These are phyloP conservation scores for Chironomus tentans DNA, from an alignment of 2,888 invertebrate genomes.

Conservation along the genomic window DNA sequence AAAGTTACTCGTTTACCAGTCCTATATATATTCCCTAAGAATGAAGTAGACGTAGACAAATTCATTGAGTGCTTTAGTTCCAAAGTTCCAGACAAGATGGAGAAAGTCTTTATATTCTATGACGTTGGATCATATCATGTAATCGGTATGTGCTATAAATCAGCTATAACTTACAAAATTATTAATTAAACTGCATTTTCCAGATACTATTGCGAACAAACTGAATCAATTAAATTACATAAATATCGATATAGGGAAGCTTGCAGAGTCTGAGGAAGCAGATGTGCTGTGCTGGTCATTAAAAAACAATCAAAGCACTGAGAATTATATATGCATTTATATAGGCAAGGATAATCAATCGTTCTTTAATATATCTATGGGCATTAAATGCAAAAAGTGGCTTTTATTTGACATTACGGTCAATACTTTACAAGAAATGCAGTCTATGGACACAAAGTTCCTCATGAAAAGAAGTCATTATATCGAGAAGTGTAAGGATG, in stretches of 20 bases:
- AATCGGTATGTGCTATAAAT: background rate
- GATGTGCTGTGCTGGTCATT: constrained; percentile 30
- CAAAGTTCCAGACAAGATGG: constrained; percentile 37
- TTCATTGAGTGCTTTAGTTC: constrained; percentile 37
- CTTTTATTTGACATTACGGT: constrained; percentile 47
- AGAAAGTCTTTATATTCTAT: constrained; percentile 52
- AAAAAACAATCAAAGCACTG: constrained; percentile 34
- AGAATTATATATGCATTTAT: constrained; percentile 53
- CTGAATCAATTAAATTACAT: constrained; percentile 13
- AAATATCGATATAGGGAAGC: constrained; percentile 23
- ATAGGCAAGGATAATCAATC: constrained; percentile 57
- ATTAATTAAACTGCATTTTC: background rate
- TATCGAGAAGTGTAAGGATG: constrained; percentile 87
- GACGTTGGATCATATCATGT: constrained; percentile 57
- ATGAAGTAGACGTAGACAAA: constrained; percentile 45
- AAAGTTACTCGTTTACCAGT: constrained; percentile 65
- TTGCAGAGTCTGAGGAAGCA: constrained; percentile 26
- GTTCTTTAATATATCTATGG: constrained; percentile 53
- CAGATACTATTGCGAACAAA: constrained; percentile 13
- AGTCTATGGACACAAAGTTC: constrained; percentile 48
- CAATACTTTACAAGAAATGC: constrained; percentile 38
- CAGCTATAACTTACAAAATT: constrained; percentile 6
- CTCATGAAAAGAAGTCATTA: constrained; percentile 73
- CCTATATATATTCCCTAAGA: constrained; percentile 60
- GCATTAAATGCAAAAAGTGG: constrained; percentile 49